Conservation (phyloP, 2,888 invertebrate species). For the Clivina fossor region DNA sequence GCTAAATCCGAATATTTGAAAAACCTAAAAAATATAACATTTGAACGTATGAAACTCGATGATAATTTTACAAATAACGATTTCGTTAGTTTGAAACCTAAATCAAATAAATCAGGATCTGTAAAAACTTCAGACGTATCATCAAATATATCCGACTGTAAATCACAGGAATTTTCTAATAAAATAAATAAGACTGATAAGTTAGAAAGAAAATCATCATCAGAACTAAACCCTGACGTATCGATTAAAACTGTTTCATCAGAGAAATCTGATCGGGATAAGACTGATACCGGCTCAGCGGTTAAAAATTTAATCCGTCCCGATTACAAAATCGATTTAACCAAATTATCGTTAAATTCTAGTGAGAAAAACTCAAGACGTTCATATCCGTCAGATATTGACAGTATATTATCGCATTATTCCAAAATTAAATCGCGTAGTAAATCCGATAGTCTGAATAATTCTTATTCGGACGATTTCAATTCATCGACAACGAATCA, state of each 20-base stretch:
- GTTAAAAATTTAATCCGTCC: constrained; percentile 2
- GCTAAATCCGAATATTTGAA: too few relatives aligned
- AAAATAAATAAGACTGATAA: background rate
- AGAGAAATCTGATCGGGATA: too few relatives aligned
- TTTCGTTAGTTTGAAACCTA: background rate
- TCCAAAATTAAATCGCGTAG: constrained; percentile 21
- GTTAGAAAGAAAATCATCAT: too few relatives aligned
- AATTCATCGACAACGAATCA: constrained; percentile 7
- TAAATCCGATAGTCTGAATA: constrained; percentile 4
- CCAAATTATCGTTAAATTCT: constrained; percentile 8
- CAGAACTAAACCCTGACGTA: too few relatives aligned
- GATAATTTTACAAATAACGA: background rate
- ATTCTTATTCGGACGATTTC: constrained; percentile 26
- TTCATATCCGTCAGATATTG: constrained; percentile 26
- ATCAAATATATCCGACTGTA: background rate
- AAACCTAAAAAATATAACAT: constrained; percentile 12
- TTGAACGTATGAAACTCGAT: too few relatives aligned
- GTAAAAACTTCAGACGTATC: background rate
- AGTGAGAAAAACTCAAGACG: background rate
- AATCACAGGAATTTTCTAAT: background rate
- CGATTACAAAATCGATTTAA: constrained; percentile 17
- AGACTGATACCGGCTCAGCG: too few relatives aligned
- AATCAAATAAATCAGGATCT: background rate
- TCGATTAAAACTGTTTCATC: too few relatives aligned
- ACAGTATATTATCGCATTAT: constrained; percentile 30